Conservation (phyloP, 2,888 invertebrate genomes). For the Polydesmus complanatus region DNA sequence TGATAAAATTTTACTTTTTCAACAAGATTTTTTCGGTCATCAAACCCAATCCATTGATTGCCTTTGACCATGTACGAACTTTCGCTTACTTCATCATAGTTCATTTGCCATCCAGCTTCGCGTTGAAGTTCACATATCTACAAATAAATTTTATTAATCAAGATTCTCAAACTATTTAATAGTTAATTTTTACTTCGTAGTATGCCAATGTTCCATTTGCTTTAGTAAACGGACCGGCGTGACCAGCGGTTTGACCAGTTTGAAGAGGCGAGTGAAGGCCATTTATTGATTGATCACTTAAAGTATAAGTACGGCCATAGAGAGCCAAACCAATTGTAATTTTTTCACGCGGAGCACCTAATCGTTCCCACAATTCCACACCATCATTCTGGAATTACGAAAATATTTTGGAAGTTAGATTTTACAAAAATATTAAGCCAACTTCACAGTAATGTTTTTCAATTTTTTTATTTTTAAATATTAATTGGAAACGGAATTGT, state of each 20-base stretch:
- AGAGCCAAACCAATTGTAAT: conserved; percentile 25
- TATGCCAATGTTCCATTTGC: conserved; percentile 22
- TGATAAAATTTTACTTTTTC: conserved; percentile 10
- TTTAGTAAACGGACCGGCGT: conserved; percentile 22
- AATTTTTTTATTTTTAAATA: too few relatives aligned
- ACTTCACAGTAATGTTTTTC: neutral
- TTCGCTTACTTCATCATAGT: conserved; percentile 19
- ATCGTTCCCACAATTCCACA: conserved; percentile 19
- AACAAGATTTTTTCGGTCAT: conserved; percentile 18
- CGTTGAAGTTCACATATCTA: conserved; percentile 15
- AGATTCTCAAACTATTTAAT: neutral
- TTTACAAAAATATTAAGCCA: neutral
- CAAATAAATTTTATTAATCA: neutral
- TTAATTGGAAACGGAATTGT: neutral
- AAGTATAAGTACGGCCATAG: conserved; percentile 25
- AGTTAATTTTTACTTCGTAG: conserved; percentile 20
- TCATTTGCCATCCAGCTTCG: conserved; percentile 16
- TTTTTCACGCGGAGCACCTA: conserved; percentile 23
- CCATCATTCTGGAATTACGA: conserved; percentile 19
- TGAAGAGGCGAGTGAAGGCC: conserved; percentile 19
- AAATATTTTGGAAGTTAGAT: neutral
- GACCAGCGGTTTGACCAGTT: conserved; percentile 17
- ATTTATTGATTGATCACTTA: conserved; percentile 18
- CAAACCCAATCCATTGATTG: conserved; percentile 22
- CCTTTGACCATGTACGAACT: conserved; percentile 24